Base-by-base conservation (phyloP, 2,888 invertebrate species). In the Archips xylosteana region DNA sequence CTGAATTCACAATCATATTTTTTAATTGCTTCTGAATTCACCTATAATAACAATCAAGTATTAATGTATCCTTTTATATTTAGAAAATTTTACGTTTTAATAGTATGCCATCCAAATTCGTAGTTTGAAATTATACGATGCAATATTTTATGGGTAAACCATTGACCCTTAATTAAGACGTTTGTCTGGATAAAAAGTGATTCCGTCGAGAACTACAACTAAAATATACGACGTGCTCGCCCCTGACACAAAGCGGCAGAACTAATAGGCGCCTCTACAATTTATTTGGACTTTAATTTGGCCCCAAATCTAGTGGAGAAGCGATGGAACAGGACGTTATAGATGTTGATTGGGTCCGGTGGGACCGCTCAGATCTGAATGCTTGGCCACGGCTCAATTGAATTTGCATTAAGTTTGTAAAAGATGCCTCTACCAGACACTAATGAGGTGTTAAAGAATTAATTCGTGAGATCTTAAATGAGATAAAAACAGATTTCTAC, bases 371-470 rank as follows among this genome's bases (percentile, higher is more conserved):
- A 76, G 82, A 90, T 87, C 83, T 84, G 85, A 90, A 92, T 87
- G 92, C 91, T 90, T 83, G 85, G 83, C 79, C 87, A 87, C 82
- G 83, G 80, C 84, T 87, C 86, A 82, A 83, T 85, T 84, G 84
- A 86, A 92, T 93, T 92, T 92, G 92, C 93, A 93, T 94, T 90
- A 90, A 78, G 85, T 87, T 87, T 89, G 89, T 91, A 86, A 89
- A 90, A 84, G 84, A 83, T 85, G 83, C 85, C 83, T 79, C 79
- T 81, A 34, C 79, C 79, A 76, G 86, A 89, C 91, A 86, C 89
- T 94, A 92, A 93, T 92, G 90, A 92, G 90, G 93, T 93, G 93
- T 92, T 89, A 89, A 87, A 78, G 83, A 90, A 92, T 92, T 92
- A 92, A 93, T 92, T 83, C 85, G 80, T 81, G 76, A 88, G 93